Percentiles rank a stretch among this genome's conserved stretches.
These are phyloP conservation scores for Rhynchomys soricoides DNA, from an alignment of 2,113 vertebrate species.

Conservation along the genomic window DNA sequence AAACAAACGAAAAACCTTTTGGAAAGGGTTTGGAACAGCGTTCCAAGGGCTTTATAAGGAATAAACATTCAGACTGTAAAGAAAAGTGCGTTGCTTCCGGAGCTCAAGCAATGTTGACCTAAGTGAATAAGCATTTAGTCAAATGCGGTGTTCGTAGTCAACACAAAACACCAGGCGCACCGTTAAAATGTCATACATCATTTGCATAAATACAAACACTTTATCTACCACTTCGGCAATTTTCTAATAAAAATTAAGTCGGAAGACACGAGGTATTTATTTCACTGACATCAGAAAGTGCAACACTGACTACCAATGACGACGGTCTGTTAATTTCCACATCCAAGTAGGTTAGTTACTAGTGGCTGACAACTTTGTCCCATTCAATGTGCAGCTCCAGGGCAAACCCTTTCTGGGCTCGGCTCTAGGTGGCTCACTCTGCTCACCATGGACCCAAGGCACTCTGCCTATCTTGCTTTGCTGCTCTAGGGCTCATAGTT, in stretches of 20 bases:
- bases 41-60: conserved; percentile 19
- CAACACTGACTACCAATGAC: neutral
- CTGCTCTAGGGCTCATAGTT: neutral
- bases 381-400: neutral
- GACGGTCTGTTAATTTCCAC: conserved; percentile 43
- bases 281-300: neutral
- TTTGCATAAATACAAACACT: conserved; percentile 18
- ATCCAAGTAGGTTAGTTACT: neutral
- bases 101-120: neutral
- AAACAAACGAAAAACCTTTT: neutral
- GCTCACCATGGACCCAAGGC: neutral
- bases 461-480: neutral
- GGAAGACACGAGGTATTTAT: neutral
- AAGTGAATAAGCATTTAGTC: neutral
- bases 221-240: neutral
- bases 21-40: conserved; percentile 48
- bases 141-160: neutral
- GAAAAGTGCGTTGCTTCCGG: neutral
- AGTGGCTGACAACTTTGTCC: neutral
- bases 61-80: conserved; percentile 43
- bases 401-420: neutral
- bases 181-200: neutral
- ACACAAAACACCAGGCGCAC: neutral
- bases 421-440: conserved; percentile 67
- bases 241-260: neutral